These are phyloP conservation scores for Euzophera pinguis DNA, from an alignment of 2,888 invertebrate species.

Conservation along the genomic window DNA sequence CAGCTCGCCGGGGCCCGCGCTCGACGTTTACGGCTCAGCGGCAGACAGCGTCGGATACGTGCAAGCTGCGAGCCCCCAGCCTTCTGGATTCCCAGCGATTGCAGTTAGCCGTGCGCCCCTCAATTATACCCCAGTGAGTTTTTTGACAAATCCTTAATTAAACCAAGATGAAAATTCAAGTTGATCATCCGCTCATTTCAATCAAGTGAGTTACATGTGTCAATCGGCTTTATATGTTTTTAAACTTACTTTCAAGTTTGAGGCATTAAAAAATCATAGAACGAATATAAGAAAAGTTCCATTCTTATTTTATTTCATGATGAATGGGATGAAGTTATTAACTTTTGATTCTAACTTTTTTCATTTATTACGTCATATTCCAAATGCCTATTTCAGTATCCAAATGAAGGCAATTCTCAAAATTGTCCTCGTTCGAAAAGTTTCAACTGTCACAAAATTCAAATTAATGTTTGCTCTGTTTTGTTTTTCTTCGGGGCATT, in stretches of 20 bases:
- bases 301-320: slow-evolving; percentile 59
- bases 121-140: slow-evolving; percentile 94
- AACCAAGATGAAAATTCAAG: too few relatives aligned
- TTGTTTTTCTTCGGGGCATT: slow-evolving; percentile 64
- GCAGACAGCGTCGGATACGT: slow-evolving; percentile 95
- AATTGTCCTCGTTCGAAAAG: slow-evolving; percentile 70
- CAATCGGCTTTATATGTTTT: too few relatives aligned
- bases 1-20: slow-evolving; percentile 94
- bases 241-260: too few relatives aligned
- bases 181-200: too few relatives aligned
- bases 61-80: slow-evolving; percentile 98
- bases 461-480: slow-evolving; percentile 77
- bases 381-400: slow-evolving; percentile 67
- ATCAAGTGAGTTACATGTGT: too few relatives aligned
- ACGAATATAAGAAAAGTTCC: slow-evolving; percentile 46
- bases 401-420: slow-evolving; percentile 73
- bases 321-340: slow-evolving; percentile 78
- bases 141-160: too few relatives aligned
- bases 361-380: slow-evolving; percentile 76
- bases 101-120: slow-evolving; percentile 95
- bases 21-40: slow-evolving; percentile 96
- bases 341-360: slow-evolving; percentile 77
- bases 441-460: slow-evolving; percentile 73
- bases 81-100: slow-evolving; percentile 96
- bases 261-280: slow-evolving; percentile 9